Percentiles rank a stretch among this genome's conserved stretches.
Conservation (phyloP, 2,113 vertebrate genomes). For the Apus apus region DNA sequence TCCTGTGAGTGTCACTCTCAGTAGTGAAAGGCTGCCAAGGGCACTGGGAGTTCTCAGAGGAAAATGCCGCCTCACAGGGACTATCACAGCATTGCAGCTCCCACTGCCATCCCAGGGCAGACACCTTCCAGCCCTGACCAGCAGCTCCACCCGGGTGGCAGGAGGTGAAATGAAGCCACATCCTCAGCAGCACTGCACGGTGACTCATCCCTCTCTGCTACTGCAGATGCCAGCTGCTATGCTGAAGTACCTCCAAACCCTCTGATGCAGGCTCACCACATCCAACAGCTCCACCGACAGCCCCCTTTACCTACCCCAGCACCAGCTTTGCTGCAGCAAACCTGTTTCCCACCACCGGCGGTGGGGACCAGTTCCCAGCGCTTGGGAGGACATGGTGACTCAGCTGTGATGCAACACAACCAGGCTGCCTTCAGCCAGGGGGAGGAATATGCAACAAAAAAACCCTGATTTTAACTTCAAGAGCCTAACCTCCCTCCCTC, state of each 20-base stretch:
- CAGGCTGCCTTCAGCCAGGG: neutral
- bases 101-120: neutral
- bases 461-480: slow-evolving; percentile 49
- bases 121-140: neutral
- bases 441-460: slow-evolving; percentile 11
- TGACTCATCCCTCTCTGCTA: neutral
- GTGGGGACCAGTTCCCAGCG: neutral
- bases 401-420: neutral
- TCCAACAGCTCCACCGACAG: neutral
- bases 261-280: neutral
- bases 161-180: neutral
- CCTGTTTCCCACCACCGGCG: neutral
- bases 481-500: slow-evolving; percentile 13
- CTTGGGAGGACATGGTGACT: neutral
- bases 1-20: neutral
- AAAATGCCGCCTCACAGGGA: neutral
- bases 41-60: neutral
- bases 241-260: neutral
- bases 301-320: neutral
- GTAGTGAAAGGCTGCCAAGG: neutral
- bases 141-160: neutral
- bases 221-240: neutral
- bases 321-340: neutral
- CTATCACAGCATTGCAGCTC: neutral
- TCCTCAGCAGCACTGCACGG: neutral